A percentile compares a stretch with the other conserved stretches of the same genome.
Evolutionary conservation across 2,888 invertebrate species (phyloP).

Genomic region (Cremastinae sp.): DNA sequence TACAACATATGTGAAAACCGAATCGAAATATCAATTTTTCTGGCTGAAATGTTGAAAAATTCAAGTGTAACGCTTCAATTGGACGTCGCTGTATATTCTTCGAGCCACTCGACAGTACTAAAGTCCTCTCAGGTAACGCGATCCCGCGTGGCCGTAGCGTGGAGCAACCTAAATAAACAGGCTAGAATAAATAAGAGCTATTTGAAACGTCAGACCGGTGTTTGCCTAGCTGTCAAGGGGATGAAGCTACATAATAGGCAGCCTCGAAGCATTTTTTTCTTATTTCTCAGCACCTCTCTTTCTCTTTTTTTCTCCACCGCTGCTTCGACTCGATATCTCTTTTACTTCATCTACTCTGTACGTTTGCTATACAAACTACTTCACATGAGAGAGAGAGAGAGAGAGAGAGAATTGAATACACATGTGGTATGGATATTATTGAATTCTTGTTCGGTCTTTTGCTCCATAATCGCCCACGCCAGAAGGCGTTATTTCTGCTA

Average conservation of each 20-base stretch:
- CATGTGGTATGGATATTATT: constrained; percentile 71
- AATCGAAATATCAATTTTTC: no score
- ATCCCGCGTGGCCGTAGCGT: constrained; percentile 67
- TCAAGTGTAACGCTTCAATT: no score
- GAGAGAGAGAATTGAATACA: constrained; percentile 1
- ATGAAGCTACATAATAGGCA: constrained; percentile 57
- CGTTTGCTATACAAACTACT: constrained; percentile 41
- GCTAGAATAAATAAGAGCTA: constrained; percentile 78
- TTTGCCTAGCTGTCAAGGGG: constrained; percentile 78
- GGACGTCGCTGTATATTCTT: constrained; percentile 18
- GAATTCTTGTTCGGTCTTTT: constrained; percentile 71
- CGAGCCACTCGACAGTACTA: constrained; percentile 50
- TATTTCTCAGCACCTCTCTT: constrained; percentile 37
- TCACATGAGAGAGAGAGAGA: constrained; percentile 13
- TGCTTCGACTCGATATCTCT: constrained; percentile 58
- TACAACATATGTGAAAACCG: no score
- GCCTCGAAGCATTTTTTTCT: constrained; percentile 51
- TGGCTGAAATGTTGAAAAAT: no score
- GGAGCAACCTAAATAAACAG: constrained; percentile 78
- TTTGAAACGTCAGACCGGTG: constrained; percentile 76
- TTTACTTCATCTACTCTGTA: constrained; percentile 41
- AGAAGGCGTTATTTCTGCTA: constrained; percentile 60
- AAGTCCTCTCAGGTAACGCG: constrained; percentile 75
- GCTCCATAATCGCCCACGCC: constrained; percentile 64
- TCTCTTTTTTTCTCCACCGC: constrained; percentile 38